A percentile compares a stretch with the other conserved stretches of the same genome.
Conservation (phyloP, 1,140 invertebrate species). For the Elysia chlorotica region DNA sequence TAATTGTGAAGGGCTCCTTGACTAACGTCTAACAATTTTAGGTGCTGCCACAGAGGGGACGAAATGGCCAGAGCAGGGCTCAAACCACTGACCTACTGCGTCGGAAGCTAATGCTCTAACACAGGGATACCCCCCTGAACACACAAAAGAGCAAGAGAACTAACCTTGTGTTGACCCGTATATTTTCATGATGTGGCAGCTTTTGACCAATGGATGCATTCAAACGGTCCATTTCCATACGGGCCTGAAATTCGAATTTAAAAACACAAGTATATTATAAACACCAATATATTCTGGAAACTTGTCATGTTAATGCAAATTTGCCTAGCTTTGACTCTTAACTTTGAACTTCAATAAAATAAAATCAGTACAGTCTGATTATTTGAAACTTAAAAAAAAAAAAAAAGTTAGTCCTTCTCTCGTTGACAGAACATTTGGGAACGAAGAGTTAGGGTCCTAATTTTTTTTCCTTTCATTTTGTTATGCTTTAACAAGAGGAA, state of each 20-base stretch:
- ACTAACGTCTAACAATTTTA: no score
- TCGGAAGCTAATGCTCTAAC: no score
- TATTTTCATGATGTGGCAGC: constrained; percentile 69
- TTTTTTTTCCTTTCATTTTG: background rate
- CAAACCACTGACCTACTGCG: no score
- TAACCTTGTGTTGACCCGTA: constrained; percentile 68
- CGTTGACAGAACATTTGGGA: no score
- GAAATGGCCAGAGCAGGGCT: no score
- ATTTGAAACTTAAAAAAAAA: background rate
- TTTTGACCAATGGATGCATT: constrained; percentile 69
- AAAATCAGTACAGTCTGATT: no score
- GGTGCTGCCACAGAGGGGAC: no score
- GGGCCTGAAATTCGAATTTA: constrained; percentile 84
- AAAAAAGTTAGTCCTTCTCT: background rate
- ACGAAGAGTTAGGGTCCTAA: background rate
- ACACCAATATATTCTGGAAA: background rate
- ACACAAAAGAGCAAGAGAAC: constrained; percentile 1
- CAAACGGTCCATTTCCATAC: constrained; percentile 91
- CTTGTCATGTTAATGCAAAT: background rate
- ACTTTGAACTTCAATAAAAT: background rate
- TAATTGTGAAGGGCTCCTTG: no score
- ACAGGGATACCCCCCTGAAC: no score
- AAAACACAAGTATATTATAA: background rate
- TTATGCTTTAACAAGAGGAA: background rate
- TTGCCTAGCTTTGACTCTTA: background rate